Conservation (phyloP, 2,888 invertebrate genomes). For the Volucella zonaria region DNA sequence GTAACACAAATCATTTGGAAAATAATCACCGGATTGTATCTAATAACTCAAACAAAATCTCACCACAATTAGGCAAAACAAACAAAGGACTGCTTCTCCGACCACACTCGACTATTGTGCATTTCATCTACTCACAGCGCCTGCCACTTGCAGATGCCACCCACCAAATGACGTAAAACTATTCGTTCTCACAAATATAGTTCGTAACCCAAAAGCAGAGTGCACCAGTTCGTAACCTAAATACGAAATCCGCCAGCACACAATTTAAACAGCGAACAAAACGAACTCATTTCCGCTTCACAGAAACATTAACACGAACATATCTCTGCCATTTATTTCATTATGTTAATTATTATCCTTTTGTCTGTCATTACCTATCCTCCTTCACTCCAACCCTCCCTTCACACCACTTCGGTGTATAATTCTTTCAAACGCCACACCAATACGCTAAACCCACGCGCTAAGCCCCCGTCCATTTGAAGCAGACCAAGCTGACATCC, state of each 20-base stretch:
- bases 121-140: conserved; percentile 44
- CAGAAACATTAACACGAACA: conserved; percentile 63
- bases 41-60: conserved; percentile 8
- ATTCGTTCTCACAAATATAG: conserved; percentile 20
- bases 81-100: conserved; percentile 5
- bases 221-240: too few species aligned
- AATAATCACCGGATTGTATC: background rate
- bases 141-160: conserved; percentile 53
- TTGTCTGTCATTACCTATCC: conserved; percentile 62
- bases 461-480: conserved; percentile 9
- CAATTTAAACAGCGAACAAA: conserved; percentile 6
- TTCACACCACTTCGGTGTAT: conserved; percentile 5
- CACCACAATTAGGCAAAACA: conserved; percentile 33
- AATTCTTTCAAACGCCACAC: conserved; percentile 47
- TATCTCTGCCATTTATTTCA: conserved; percentile 69
- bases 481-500: conserved; percentile 35
- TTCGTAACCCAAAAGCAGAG: conserved; percentile 1
- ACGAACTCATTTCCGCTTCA: conserved; percentile 63
- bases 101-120: conserved; percentile 22
- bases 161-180: conserved; percentile 51
- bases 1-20: background rate
- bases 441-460: background rate
- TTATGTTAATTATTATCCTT: conserved; percentile 72
- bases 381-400: conserved; percentile 7
- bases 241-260: background rate